Percentiles rank a stretch among this genome's conserved stretches.
phyloP scores from a whole-genome alignment of 2,113 vertebrate species.

The Larimichthys polyactis region DNA sequence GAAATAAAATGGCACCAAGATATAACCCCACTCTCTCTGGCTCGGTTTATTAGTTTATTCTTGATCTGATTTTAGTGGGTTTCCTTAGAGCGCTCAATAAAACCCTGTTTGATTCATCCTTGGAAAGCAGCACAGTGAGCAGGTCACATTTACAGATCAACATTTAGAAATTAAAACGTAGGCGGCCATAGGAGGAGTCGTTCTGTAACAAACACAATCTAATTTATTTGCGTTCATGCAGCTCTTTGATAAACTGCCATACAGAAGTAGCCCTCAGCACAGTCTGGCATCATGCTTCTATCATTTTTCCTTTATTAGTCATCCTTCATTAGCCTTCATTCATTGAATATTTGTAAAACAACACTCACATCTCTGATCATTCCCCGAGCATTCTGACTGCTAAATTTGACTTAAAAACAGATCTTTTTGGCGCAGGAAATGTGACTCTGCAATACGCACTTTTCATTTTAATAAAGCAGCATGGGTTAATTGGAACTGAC shows the following conservation, averaged over 20 bases:
- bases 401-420: neutral
- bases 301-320: conserved; percentile 43
- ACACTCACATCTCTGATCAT: conserved; percentile 35
- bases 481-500: conserved; percentile 81
- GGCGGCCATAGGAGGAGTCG: neutral
- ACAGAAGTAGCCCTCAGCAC: conserved; percentile 49
- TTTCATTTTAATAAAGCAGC: conserved; percentile 69
- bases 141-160: conserved; percentile 21
- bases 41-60: conserved; percentile 55
- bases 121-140: conserved; percentile 8
- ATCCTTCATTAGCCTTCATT: conserved; percentile 52
- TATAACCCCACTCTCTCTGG: conserved; percentile 49
- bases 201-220: conserved; percentile 23
- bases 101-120: neutral
- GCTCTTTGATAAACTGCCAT: conserved; percentile 39
- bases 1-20: conserved; percentile 57
- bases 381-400: neutral
- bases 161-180: neutral
- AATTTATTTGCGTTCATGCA: conserved; percentile 33
- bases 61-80: conserved; percentile 40
- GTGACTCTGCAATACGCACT: neutral
- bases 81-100: conserved; percentile 1
- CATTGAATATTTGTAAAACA: conserved; percentile 43
- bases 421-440: conserved; percentile 4
- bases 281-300: conserved; percentile 35